Evolutionary conservation across 2,113 vertebrate species (phyloP), one percentile per base, ranked within the genome.

Genomic region (Dendrocopos noguchii): DNA sequence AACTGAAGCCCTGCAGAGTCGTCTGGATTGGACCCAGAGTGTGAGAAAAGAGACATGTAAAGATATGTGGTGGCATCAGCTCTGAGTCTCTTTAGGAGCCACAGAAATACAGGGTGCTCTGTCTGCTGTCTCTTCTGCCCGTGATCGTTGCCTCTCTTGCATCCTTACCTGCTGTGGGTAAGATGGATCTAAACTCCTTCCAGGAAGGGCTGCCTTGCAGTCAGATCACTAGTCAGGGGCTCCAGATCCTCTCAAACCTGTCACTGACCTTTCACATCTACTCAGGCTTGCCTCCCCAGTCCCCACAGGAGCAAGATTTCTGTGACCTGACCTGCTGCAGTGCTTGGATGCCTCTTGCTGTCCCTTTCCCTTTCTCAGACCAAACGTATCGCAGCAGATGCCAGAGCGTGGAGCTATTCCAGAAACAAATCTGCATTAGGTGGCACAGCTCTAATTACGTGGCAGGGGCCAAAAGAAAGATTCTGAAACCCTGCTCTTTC

Each of bases 321-420:
- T 34, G 33, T 44, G 53, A 39, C 44, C 55, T 53, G 59, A 46
- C 50, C 50, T 52, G 44, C 71, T 39, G 21, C 2, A 3, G 18
- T 44, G 56, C 52, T 76, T 42, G 19, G 68, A 67, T 53, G 36
- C 44, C 55, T 72, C 50, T 68, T 50, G 29, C 18, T 31, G 15
- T 16, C 50, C 71, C 55, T 88, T 64, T 90, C 73, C 36, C 81
- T 95, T 91, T 68, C 88, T 59, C 67, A 89, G 84, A 71, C 14
- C 72, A 64, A 74, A 57, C 25, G 19, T 50, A 27, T 6, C 3
- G 0, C 63, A 93, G 83, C 86, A 95, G 83, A 80, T 88, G 70
- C 81, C 89, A 64, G 79, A 61, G 46, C 52, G n/a, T 5, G 31
- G 67, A 87, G 65, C 44, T 6, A 1, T 81, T 82, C 76, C 79